phyloP scores from a whole-genome alignment of 2,113 vertebrate genomes.

The Callaeas wilsoni region DNA sequence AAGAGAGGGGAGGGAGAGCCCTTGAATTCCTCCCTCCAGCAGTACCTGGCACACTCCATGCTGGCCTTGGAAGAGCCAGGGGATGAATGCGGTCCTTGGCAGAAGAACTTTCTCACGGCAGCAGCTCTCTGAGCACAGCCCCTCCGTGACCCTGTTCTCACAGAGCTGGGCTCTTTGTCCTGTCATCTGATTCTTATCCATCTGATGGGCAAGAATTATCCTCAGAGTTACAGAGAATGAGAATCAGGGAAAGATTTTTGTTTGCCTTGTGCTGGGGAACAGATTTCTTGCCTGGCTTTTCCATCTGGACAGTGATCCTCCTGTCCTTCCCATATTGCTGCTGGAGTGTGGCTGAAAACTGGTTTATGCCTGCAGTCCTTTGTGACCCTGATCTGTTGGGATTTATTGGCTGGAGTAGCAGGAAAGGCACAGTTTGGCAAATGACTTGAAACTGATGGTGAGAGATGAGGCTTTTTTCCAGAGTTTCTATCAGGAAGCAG shows the following conservation, averaged over 20 bases:
- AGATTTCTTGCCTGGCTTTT: background rate
- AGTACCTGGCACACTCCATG: background rate
- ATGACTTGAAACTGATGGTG: background rate
- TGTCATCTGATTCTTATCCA: background rate
- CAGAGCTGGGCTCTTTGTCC: background rate
- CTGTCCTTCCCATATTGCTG: background rate
- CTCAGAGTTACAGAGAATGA: background rate
- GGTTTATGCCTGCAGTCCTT: background rate
- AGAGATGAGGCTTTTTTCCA: background rate
- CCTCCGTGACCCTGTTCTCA: background rate
- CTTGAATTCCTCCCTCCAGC: background rate
- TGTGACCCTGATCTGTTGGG: background rate
- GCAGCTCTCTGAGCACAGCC: background rate
- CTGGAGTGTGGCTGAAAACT: background rate
- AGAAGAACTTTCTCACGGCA: conserved; percentile 18
- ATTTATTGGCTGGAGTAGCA: background rate
- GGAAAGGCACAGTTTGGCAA: background rate
- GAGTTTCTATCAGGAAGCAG: background rate
- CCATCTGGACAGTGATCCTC: background rate
- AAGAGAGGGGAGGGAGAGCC: background rate
- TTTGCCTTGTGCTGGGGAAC: background rate
- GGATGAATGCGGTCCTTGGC: background rate
- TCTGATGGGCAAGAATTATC: background rate
- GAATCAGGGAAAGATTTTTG: background rate
- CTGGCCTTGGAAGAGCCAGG: background rate